Evolutionary conservation across 1,140 invertebrate species (phyloP).

Genomic region (Contarinia nasturtii): DNA sequence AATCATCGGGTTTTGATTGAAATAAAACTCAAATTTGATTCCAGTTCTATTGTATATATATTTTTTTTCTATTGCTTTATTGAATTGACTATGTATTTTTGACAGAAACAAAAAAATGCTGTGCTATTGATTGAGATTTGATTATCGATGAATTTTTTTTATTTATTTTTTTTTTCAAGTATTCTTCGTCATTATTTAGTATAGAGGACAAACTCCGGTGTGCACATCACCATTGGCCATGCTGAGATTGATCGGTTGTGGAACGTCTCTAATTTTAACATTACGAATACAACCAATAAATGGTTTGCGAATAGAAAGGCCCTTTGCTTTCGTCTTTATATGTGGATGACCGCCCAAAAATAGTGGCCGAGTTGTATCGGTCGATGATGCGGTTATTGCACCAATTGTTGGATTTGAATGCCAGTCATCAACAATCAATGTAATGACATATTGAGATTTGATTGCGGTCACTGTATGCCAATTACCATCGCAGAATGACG

Average conservation of each 20-base stretch:
- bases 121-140: too few relatives aligned
- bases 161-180: too few relatives aligned
- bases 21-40: too few relatives aligned
- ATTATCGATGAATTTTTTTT: too few relatives aligned
- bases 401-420: slow-evolving; percentile 26
- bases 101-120: too few relatives aligned
- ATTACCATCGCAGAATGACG: slow-evolving; percentile 75
- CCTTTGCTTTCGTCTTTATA: slow-evolving; percentile 26
- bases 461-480: slow-evolving; percentile 52
- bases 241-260: slow-evolving; percentile 33
- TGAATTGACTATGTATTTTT: too few relatives aligned
- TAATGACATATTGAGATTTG: slow-evolving; percentile 20
- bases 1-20: too few relatives aligned
- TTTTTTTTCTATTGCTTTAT: too few relatives aligned
- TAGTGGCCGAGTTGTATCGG: slow-evolving; percentile 66
- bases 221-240: slow-evolving; percentile 45
- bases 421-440: slow-evolving; percentile 15
- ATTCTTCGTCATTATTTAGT: slow-evolving; percentile 21
- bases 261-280: slow-evolving; percentile 39
- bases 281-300: slow-evolving; percentile 71
- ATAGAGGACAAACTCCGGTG: slow-evolving; percentile 49
- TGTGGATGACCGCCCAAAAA: slow-evolving; percentile 76
- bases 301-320: slow-evolving; percentile 36
- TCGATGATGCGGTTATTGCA: slow-evolving; percentile 41
- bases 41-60: too few relatives aligned